A percentile compares a stretch with the other conserved stretches of the same genome.
These are phyloP conservation scores for Apus apus DNA, from an alignment of 2,113 vertebrate genomes.

Conservation along the genomic window DNA sequence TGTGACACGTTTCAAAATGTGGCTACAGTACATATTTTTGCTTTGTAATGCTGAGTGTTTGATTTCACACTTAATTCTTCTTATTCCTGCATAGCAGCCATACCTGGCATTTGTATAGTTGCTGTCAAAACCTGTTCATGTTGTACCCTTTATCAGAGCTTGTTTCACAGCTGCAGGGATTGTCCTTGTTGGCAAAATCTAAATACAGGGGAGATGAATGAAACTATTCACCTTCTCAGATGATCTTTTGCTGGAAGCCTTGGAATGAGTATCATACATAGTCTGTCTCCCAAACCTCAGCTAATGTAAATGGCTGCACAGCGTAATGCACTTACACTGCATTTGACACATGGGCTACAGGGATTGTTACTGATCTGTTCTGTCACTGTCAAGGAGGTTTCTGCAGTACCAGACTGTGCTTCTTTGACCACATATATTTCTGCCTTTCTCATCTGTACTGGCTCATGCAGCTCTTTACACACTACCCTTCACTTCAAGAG, in stretches of 20 bases:
- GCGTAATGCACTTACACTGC: background rate
- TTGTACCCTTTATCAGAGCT: background rate
- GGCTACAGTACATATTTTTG: background rate
- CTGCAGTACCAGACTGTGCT: background rate
- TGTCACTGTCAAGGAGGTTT: background rate
- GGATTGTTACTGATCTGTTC: background rate
- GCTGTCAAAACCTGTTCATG: constrained; percentile 36
- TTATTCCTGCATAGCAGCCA: background rate
- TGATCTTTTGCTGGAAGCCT: constrained; percentile 4
- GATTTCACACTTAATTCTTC: constrained; percentile 22
- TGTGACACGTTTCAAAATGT: background rate
- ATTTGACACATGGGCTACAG: background rate
- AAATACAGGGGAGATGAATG: background rate
- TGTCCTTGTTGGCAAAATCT: background rate
- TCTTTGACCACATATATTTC: background rate
- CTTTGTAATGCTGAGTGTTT: background rate
- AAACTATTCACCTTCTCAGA: constrained; percentile 7
- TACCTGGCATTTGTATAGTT: background rate
- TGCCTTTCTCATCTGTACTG: background rate
- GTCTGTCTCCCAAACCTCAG: background rate
- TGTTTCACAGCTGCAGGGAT: constrained; percentile 21
- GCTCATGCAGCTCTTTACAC: background rate
- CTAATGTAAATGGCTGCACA: background rate
- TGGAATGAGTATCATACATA: background rate
- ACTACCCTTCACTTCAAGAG: background rate